phyloP scores from a whole-genome alignment of 1,140 invertebrate genomes.

The Danaus melanippus region DNA sequence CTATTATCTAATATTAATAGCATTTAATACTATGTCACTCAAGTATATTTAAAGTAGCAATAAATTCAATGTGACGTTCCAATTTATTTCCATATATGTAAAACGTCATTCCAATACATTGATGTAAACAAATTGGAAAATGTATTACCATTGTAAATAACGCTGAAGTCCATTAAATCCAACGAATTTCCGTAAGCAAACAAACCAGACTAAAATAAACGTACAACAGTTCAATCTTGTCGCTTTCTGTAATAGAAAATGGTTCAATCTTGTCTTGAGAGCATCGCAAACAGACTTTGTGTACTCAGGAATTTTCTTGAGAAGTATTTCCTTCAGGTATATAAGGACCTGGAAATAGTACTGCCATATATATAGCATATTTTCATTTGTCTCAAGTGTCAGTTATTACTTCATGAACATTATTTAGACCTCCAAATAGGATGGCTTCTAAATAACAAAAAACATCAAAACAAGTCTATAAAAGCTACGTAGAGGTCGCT shows the following conservation, averaged over 20 bases:
- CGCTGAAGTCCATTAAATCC: too few species aligned
- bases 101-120: too few species aligned
- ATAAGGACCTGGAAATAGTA: neutral
- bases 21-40: too few species aligned
- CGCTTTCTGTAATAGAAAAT: slow-evolving; percentile 11
- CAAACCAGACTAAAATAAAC: slow-evolving; percentile 13
- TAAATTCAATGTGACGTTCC: too few species aligned
- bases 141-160: too few species aligned
- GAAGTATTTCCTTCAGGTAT: neutral
- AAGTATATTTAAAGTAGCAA: too few species aligned
- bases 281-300: slow-evolving; percentile 11
- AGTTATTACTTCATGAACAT: neutral
- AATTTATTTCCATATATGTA: too few species aligned
- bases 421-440: neutral
- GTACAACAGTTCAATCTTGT: slow-evolving; percentile 8
- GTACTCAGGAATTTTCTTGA: too few species aligned
- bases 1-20: too few species aligned
- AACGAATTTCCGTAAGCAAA: slow-evolving; percentile 1
- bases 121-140: too few species aligned
- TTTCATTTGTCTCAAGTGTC: too few species aligned
- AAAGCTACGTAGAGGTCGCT: slow-evolving; percentile 2
- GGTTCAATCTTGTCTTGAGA: slow-evolving; percentile 15
- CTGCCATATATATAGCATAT: too few species aligned
- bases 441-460: neutral
- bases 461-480: neutral